Percentiles rank a stretch among this genome's conserved stretches.
phyloP scores from a whole-genome alignment of 2,797 vertebrate species.

The Macroramphosus scolopax region DNA sequence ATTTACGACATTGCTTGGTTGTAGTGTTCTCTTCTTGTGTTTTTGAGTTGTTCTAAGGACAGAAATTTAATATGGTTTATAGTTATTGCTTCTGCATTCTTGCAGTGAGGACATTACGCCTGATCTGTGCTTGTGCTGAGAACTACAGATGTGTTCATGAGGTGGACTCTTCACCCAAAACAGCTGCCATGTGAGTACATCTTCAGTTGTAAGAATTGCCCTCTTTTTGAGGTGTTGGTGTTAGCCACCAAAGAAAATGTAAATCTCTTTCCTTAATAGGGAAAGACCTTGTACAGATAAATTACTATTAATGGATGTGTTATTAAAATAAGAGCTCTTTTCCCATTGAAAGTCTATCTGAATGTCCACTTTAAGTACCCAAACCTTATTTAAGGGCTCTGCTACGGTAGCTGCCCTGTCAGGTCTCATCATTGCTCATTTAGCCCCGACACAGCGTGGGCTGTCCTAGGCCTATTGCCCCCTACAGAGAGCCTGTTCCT shows the following conservation, averaged over 20 bases:
- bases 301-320: background rate
- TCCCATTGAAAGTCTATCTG: background rate
- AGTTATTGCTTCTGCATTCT: background rate
- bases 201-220: background rate
- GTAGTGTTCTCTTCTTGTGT: too few relatives aligned
- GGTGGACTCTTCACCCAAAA: constrained; percentile 50
- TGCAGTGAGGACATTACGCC: constrained; percentile 83
- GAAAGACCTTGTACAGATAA: background rate
- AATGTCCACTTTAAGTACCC: constrained; percentile 30
- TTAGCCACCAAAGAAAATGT: background rate
- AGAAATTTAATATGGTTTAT: too few relatives aligned
- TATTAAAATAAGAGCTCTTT: constrained; percentile 13
- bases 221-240: background rate
- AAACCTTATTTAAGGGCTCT: constrained; percentile 37
- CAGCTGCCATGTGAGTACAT: constrained; percentile 87
- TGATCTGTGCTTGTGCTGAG: constrained; percentile 91
- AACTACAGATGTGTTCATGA: constrained; percentile 82
- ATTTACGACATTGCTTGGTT: background rate
- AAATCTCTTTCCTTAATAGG: too few relatives aligned
- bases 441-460: constrained; percentile 61
- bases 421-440: constrained; percentile 68
- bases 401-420: constrained; percentile 59
- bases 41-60: too few relatives aligned
- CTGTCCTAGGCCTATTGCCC: constrained; percentile 41
- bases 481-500: constrained; percentile 45